Evolutionary conservation across 2,113 vertebrate species (phyloP).

Genomic region (Syrrhaptes paradoxus): DNA sequence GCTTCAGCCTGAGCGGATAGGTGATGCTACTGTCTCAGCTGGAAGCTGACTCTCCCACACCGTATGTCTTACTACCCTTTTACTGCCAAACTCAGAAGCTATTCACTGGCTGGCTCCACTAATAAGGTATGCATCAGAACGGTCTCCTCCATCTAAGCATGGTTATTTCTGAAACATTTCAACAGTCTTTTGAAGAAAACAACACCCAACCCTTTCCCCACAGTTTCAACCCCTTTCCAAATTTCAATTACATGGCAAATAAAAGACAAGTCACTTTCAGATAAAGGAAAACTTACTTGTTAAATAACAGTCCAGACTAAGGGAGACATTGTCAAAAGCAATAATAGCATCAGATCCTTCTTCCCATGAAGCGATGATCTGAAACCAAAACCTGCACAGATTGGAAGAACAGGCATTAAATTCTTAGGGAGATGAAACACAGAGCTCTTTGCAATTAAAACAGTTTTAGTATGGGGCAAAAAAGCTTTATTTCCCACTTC

Average conservation of each 20-base stretch:
- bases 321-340: conserved; percentile 92
- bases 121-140: not conserved
- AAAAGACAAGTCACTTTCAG: not conserved
- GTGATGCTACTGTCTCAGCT: not conserved
- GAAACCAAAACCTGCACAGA: conserved; percentile 90
- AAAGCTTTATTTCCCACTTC: not conserved
- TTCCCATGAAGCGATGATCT: conserved; percentile 86
- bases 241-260: conserved; percentile 1
- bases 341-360: conserved; percentile 83
- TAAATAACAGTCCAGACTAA: conserved; percentile 96
- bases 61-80: not conserved
- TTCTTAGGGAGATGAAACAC: not conserved
- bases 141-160: not conserved
- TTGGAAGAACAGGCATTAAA: conserved; percentile 18
- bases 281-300: conserved; percentile 86
- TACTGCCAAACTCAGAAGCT: not conserved
- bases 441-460: not conserved
- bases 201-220: not conserved
- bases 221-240: not conserved
- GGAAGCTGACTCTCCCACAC: not conserved
- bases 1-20: not conserved
- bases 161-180: not conserved
- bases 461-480: not conserved
- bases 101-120: not conserved
- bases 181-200: not conserved